Evolutionary conservation across 2,888 invertebrate species (phyloP), one percentile per base, ranked within the genome.

Genomic region (Molorchus minor): DNA sequence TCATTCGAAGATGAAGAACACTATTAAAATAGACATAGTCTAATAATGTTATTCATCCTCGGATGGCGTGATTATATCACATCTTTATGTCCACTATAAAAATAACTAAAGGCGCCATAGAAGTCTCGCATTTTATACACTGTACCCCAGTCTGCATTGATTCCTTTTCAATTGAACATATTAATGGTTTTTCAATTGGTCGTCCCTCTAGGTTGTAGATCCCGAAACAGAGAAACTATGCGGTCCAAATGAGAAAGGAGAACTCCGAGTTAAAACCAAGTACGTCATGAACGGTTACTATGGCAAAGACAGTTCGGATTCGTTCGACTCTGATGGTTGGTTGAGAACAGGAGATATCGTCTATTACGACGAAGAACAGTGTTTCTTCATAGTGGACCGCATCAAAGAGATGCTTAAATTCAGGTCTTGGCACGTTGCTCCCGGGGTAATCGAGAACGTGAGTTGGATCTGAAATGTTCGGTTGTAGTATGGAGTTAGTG

Each of bases 331-430:
- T n/a, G 81, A 81, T 19, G 79, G 83, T 1, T 85, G 83, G 82
- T 73, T 84, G 25, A 82, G 80, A 65, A 82, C 84, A 1, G 85
- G 85, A 0, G 86, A 86, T 60, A 73, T 84, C 16, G 79, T 82
- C 16, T 84, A 82, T 61, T 82, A 82, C 60, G 84, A 86, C 61
- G 79, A 82, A 12, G 76, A 82, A n/a, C 77, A 76, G 63, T 81
- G 83, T 62, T 82, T 81, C 57, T 84, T 75, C 71, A 80, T 82
- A 30, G 79, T 83, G 0, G 85, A 84, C 30, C 77, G 85, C 16
- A 78, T 83, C 3, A 85, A 85, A 63, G 78, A 83, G 62, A 73
- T 85, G 61, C 73, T 85, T 3, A 85, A 84, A 69, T 85, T 82
- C 65, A 81, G 73, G 62, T 80, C 76, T 35, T 77, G 82, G 76